These are phyloP conservation scores for Pinctada fucata DNA, from an alignment of 2,888 invertebrate genomes.

Conservation along the genomic window DNA sequence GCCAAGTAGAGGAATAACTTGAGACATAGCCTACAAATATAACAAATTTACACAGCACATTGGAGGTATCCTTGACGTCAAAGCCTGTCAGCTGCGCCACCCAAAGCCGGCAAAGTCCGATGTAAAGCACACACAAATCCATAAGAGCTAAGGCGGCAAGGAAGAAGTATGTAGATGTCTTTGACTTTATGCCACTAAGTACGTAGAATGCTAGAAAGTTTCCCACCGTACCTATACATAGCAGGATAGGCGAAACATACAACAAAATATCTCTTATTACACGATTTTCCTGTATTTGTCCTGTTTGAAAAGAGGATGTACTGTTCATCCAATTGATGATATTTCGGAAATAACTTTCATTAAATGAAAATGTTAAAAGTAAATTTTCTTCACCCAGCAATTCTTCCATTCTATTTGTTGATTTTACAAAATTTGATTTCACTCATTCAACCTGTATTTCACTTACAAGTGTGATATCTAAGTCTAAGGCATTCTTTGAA, in stretches of 20 bases:
- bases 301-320: too few relatives aligned
- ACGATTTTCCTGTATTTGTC: too few relatives aligned
- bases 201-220: conserved; percentile 74
- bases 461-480: too few relatives aligned
- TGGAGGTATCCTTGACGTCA: conserved; percentile 63
- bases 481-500: too few relatives aligned
- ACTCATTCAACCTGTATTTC: too few relatives aligned
- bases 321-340: too few relatives aligned
- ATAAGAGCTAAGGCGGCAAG: conserved; percentile 71
- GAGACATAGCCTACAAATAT: conserved; percentile 67
- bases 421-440: too few relatives aligned
- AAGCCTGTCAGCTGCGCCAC: conserved; percentile 67
- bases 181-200: conserved; percentile 68
- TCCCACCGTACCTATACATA: conserved; percentile 74
- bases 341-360: too few relatives aligned
- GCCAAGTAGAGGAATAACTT: conserved; percentile 74
- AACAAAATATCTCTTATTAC: conserved; percentile 59
- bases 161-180: conserved; percentile 74
- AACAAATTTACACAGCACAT: conserved; percentile 70
- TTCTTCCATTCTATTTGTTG: too few relatives aligned
- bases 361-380: too few relatives aligned
- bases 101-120: conserved; percentile 73
- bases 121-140: conserved; percentile 72
- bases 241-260: conserved; percentile 70
- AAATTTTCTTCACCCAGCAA: too few relatives aligned